phyloP scores from a whole-genome alignment of 2,888 invertebrate genomes.

The Drosophila fulvimacula region DNA sequence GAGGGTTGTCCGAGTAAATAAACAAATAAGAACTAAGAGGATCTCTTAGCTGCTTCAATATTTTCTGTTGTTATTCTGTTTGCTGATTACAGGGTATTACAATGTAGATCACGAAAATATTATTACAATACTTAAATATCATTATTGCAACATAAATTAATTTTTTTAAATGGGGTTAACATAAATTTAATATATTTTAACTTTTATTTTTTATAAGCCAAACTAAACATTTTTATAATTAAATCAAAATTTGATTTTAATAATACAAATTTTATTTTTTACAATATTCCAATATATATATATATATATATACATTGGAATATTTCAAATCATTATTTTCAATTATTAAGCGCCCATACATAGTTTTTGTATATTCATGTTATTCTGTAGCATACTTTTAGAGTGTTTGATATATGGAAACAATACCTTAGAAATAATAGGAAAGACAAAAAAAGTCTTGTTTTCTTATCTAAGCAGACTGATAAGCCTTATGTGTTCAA shows the following conservation, averaged over 20 bases:
- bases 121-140: background rate
- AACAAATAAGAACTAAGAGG: conserved; percentile 26
- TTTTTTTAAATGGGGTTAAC: no score
- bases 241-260: background rate
- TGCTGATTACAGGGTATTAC: background rate
- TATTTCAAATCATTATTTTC: no score
- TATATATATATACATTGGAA: no score
- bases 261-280: no score
- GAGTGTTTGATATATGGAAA: conserved; percentile 2
- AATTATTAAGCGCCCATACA: no score
- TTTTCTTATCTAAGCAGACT: background rate
- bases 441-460: background rate
- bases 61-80: no score
- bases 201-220: no score
- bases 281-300: no score
- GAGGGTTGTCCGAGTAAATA: conserved; percentile 36
- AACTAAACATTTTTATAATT: background rate
- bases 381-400: conserved; percentile 15
- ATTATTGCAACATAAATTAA: no score
- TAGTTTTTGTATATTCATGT: background rate
- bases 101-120: background rate
- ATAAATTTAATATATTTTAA: no score
- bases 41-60: conserved; percentile 3
- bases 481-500: background rate
- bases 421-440: background rate